A percentile compares a stretch with the other conserved stretches of the same genome.
phyloP scores from a whole-genome alignment of 2,113 vertebrate species.

The Sorex fumeus region DNA sequence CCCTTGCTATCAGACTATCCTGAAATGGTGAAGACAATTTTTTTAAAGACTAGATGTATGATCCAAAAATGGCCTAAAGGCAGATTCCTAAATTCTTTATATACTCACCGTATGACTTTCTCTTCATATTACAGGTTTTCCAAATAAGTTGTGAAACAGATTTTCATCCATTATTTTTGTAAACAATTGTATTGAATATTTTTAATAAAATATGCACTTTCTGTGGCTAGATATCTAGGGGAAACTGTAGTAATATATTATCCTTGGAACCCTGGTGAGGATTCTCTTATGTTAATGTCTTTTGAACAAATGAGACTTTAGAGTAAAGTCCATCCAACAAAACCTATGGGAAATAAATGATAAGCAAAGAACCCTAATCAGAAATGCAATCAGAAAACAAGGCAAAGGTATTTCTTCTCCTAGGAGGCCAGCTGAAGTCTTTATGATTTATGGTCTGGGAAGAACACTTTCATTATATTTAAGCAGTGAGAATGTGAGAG shows the following conservation, averaged over 20 bases:
- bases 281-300: slow-evolving; percentile 67
- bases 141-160: slow-evolving; percentile 55
- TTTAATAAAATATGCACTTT: slow-evolving; percentile 62
- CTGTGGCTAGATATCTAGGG: slow-evolving; percentile 33
- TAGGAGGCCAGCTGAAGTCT: not conserved
- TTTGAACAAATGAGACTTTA: slow-evolving; percentile 71
- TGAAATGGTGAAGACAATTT: slow-evolving; percentile 44
- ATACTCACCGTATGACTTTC: not conserved
- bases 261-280: slow-evolving; percentile 19
- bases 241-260: slow-evolving; percentile 59
- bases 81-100: not conserved
- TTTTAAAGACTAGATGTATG: not conserved
- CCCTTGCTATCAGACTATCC: not conserved
- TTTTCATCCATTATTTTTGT: slow-evolving; percentile 53
- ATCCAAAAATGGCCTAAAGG: not conserved
- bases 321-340: slow-evolving; percentile 53
- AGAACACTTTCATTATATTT: slow-evolving; percentile 27
- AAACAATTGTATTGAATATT: slow-evolving; percentile 49
- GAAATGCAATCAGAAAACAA: slow-evolving; percentile 36
- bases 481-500: not conserved
- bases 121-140: slow-evolving; percentile 31
- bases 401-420: not conserved
- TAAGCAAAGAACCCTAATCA: slow-evolving; percentile 29
- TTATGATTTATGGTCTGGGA: not conserved
- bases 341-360: slow-evolving; percentile 57